Percentiles rank a stretch among this genome's conserved stretches.
phyloP scores from a whole-genome alignment of 2,888 invertebrate genomes.

The Maniola hyperantus region DNA sequence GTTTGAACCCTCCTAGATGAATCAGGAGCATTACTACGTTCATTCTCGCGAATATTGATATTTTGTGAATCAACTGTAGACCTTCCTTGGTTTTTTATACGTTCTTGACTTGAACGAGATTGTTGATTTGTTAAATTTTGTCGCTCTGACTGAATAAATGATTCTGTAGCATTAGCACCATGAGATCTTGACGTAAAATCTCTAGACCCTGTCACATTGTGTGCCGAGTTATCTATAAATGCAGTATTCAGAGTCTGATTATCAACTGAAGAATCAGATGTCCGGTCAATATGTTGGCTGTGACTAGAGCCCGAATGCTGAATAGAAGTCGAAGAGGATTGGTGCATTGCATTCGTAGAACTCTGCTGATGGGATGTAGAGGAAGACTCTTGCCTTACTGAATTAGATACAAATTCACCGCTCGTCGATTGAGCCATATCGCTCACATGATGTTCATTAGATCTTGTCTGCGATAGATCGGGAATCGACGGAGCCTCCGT shows the following conservation, averaged over 20 bases:
- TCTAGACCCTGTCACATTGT: conserved; percentile 52
- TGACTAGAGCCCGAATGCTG: conserved; percentile 70
- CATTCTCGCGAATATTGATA: conserved; percentile 60
- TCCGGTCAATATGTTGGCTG: conserved; percentile 67
- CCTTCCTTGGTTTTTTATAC: conserved; percentile 42
- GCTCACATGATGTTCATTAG: conserved; percentile 65
- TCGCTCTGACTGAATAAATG: conserved; percentile 73
- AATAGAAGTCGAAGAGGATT: conserved; percentile 69
- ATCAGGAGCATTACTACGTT: conserved; percentile 57
- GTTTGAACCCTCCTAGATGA: conserved; percentile 57
- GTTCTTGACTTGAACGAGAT: conserved; percentile 43
- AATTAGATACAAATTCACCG: conserved; percentile 73
- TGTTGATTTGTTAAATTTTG: conserved; percentile 57
- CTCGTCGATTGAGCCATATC: conserved; percentile 73
- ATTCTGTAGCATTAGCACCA: conserved; percentile 66
- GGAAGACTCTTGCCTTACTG: conserved; percentile 67
- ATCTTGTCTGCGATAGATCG: conserved; percentile 72
- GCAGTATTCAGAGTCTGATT: conserved; percentile 74
- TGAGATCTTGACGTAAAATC: conserved; percentile 60
- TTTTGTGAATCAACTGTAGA: conserved; percentile 52
- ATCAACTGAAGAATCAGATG: conserved; percentile 61
- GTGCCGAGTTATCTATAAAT: conserved; percentile 64
- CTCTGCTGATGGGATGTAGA: conserved; percentile 70
- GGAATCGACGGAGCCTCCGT: conserved; percentile 77
- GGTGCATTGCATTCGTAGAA: conserved; percentile 71